phyloP scores from a whole-genome alignment of 2,797 vertebrate species.

The Gorsachius magnificus region DNA sequence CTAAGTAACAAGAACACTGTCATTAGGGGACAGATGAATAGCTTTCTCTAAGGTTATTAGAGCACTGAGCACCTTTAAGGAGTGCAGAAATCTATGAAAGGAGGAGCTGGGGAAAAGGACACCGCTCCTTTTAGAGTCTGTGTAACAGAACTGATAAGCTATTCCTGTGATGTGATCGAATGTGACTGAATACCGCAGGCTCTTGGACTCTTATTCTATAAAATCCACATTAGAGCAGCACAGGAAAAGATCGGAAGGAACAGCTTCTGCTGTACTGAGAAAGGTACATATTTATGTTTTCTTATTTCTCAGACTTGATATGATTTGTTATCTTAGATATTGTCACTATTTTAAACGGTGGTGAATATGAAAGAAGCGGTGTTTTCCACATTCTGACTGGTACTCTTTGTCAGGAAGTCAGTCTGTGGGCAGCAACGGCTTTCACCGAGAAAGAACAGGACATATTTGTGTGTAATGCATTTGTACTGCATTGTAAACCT shows the following conservation, averaged over 20 bases:
- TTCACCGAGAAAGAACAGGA: slow-evolving; percentile 2
- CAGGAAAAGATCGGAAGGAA: slow-evolving; percentile 34
- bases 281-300: slow-evolving; percentile 66
- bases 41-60: slow-evolving; percentile 37
- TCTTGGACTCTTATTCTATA: slow-evolving; percentile 48
- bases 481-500: slow-evolving; percentile 10
- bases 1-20: slow-evolving; percentile 53
- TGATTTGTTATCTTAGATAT: background rate
- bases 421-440: slow-evolving; percentile 41
- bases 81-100: slow-evolving; percentile 26
- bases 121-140: slow-evolving; percentile 53
- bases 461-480: slow-evolving; percentile 32
- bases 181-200: slow-evolving; percentile 43
- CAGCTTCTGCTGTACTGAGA: slow-evolving; percentile 14
- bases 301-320: background rate
- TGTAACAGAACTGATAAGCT: slow-evolving; percentile 48
- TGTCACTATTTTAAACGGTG: background rate
- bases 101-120: slow-evolving; percentile 45
- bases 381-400: background rate
- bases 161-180: slow-evolving; percentile 60
- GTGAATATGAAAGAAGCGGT: background rate
- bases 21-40: slow-evolving; percentile 13
- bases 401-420: slow-evolving; percentile 3
- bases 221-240: slow-evolving; percentile 35
- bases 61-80: slow-evolving; percentile 54